These are phyloP conservation scores for Antechinus flavipes DNA, from an alignment of 2,113 vertebrate genomes.

Conservation along the genomic window DNA sequence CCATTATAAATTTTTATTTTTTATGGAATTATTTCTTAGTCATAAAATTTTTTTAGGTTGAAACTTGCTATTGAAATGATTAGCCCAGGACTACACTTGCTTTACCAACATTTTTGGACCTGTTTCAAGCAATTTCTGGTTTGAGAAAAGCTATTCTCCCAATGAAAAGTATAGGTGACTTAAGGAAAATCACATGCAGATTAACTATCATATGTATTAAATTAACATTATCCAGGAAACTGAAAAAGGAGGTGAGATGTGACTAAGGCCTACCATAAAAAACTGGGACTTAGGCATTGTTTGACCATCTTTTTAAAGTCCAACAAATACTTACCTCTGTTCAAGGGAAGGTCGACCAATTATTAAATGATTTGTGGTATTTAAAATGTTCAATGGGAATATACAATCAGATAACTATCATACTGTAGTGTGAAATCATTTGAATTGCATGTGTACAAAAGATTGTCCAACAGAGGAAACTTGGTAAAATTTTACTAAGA, in stretches of 20 bases:
- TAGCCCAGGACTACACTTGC: slow-evolving; percentile 55
- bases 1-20: slow-evolving; percentile 86
- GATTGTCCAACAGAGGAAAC: slow-evolving; percentile 70
- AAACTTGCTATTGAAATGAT: slow-evolving; percentile 82
- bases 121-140: slow-evolving; percentile 53
- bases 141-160: slow-evolving; percentile 56
- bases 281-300: slow-evolving; percentile 73
- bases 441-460: slow-evolving; percentile 71
- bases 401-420: slow-evolving; percentile 58
- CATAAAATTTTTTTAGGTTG: slow-evolving; percentile 84
- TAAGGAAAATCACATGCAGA: slow-evolving; percentile 42
- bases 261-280: slow-evolving; percentile 60
- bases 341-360: slow-evolving; percentile 73
- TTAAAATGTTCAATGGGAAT: slow-evolving; percentile 57
- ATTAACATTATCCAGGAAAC: slow-evolving; percentile 67
- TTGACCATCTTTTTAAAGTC: slow-evolving; percentile 65
- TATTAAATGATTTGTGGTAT: slow-evolving; percentile 67
- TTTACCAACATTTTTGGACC: slow-evolving; percentile 11
- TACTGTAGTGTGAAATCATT: slow-evolving; percentile 67
- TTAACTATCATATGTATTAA: slow-evolving; percentile 37
- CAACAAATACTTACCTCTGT: slow-evolving; percentile 79
- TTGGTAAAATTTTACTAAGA: slow-evolving; percentile 72
- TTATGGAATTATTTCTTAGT: slow-evolving; percentile 84
- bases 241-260: slow-evolving; percentile 64
- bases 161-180: slow-evolving; percentile 9